Percentiles rank a stretch among this genome's conserved stretches.
Evolutionary conservation across 2,113 vertebrate genomes (phyloP).

Genomic region (Passer domesticus): DNA sequence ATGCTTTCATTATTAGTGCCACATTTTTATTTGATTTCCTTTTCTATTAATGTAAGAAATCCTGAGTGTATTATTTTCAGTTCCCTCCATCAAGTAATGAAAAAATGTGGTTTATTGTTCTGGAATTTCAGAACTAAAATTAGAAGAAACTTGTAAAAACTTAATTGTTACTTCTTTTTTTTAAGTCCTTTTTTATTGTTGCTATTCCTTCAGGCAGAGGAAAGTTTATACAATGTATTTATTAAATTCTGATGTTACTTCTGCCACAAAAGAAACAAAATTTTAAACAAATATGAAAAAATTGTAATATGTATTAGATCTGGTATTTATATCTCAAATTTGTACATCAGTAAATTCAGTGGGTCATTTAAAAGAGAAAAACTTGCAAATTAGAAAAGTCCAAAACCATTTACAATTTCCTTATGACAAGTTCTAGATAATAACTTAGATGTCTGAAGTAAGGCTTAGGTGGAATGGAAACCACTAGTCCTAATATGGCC

Average conservation of each 20-base stretch:
- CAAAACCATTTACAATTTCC: neutral
- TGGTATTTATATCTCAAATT: neutral
- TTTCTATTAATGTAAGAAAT: neutral
- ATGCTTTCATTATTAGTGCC: neutral
- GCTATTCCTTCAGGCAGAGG: neutral
- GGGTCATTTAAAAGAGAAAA: neutral
- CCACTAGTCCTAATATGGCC: neutral
- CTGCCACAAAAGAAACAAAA: neutral
- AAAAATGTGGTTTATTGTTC: neutral
- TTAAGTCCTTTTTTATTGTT: neutral
- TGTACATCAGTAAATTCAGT: neutral
- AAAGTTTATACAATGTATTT: neutral
- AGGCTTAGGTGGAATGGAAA: neutral
- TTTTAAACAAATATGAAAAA: neutral
- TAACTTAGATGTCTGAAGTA: neutral
- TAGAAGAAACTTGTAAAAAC: neutral
- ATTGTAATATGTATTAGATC: neutral
- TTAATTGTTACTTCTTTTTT: neutral
- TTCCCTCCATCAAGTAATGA: neutral
- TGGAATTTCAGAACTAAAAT: neutral
- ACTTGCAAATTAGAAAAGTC: neutral
- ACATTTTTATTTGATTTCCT: neutral
- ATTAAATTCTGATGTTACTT: neutral
- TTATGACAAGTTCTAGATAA: neutral
- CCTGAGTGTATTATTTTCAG: neutral